A percentile compares a stretch with the other conserved stretches of the same genome.
Evolutionary conservation across 1,140 invertebrate genomes (phyloP).

Genomic region (Lutraria rhynchaena): DNA sequence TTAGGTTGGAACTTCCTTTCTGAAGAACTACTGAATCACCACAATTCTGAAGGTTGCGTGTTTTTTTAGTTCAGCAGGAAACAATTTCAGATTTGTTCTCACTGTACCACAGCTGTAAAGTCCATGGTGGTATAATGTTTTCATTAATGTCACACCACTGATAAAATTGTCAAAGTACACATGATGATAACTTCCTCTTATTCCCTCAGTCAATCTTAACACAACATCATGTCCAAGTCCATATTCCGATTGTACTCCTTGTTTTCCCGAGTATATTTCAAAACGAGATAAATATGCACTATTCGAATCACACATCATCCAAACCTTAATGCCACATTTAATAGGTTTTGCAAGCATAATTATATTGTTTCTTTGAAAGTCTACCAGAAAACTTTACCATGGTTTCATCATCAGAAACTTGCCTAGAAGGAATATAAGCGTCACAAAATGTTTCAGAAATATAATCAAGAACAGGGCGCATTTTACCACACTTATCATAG

Average conservation of each 20-base stretch:
- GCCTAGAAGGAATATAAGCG: neutral
- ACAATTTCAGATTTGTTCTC: neutral
- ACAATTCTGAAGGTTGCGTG: neutral
- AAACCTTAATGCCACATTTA: constrained; percentile 7
- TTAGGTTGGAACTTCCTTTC: neutral
- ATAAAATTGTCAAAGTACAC: constrained; percentile 6
- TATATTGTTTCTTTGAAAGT: neutral
- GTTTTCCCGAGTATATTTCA: neutral
- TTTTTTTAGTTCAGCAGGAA: constrained; percentile 2
- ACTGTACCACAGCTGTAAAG: constrained; percentile 13
- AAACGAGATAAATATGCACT: neutral
- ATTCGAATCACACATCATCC: neutral
- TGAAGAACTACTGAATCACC: neutral
- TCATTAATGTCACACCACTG: neutral
- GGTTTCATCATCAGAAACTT: neutral
- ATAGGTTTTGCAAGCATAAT: constrained; percentile 17
- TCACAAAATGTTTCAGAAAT: neutral
- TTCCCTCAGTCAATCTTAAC: neutral
- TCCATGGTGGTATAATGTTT: neutral
- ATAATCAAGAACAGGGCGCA: neutral
- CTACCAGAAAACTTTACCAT: constrained; percentile 1
- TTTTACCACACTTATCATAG: neutral
- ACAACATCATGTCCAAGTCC: constrained; percentile 1
- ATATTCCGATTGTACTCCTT: neutral
- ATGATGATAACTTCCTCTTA: neutral